Percentiles rank a stretch among this genome's conserved stretches.
phyloP scores from a whole-genome alignment of 2,888 invertebrate genomes.

The Julus scanicus region DNA sequence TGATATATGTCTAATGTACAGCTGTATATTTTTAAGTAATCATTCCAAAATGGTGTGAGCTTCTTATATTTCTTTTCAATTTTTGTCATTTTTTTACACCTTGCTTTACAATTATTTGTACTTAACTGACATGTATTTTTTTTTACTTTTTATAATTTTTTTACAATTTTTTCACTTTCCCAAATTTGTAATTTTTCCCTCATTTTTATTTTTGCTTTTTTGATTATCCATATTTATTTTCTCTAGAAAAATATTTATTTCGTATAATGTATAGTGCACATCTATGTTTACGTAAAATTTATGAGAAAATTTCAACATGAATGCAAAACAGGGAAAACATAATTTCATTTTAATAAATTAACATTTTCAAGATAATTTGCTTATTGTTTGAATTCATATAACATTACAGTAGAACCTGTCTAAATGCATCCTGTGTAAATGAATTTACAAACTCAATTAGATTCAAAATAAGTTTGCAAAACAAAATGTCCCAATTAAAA shows the following conservation, averaged over 20 bases:
- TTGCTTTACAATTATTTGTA: not conserved
- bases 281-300: not conserved
- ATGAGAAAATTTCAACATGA: too few species aligned
- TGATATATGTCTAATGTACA: not conserved
- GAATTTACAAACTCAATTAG: not conserved
- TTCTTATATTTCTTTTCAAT: not conserved
- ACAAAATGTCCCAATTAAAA: slow-evolving; percentile 5
- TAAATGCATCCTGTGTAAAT: not conserved
- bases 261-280: too few species aligned
- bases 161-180: not conserved
- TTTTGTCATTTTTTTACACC: not conserved
- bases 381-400: too few species aligned
- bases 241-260: not conserved
- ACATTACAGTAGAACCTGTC: not conserved
- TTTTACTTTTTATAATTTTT: not conserved
- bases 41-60: not conserved
- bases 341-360: not conserved
- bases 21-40: not conserved
- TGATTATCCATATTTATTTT: too few species aligned
- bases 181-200: not conserved
- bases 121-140: too few species aligned
- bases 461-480: not conserved
- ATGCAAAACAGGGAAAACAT: too few species aligned
- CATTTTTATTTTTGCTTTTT: not conserved
- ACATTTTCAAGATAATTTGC: not conserved